Evolutionary conservation across 2,113 vertebrate species (phyloP).

Genomic region (Trichomycterus rosablanca): DNA sequence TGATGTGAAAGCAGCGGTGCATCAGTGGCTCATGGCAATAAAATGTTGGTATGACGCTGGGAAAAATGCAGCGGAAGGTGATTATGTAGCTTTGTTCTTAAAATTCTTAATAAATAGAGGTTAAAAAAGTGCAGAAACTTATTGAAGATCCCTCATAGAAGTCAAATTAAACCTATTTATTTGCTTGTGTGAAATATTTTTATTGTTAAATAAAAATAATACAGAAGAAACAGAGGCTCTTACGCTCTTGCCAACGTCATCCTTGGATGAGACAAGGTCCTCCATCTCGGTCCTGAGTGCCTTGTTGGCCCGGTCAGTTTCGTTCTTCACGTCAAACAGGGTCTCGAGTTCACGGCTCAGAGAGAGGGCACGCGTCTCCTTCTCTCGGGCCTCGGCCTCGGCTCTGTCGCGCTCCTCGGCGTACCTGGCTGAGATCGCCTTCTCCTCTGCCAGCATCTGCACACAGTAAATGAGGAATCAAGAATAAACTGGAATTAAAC

Average conservation of each 20-base stretch:
- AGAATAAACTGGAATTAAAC: background rate
- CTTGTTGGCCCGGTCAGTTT: conserved; percentile 89
- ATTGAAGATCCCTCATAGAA: no score
- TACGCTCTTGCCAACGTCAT: conserved; percentile 94
- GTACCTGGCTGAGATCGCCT: conserved; percentile 72
- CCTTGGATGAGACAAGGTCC: conserved; percentile 95
- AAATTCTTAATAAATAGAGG: no score
- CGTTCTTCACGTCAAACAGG: conserved; percentile 81
- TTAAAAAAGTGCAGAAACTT: no score
- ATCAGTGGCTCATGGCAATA: no score
- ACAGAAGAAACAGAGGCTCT: no score
- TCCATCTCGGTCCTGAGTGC: conserved; percentile 91
- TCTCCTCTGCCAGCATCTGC: conserved; percentile 87
- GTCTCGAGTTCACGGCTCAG: conserved; percentile 83
- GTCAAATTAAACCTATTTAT: no score
- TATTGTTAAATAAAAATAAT: no score
- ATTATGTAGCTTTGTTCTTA: no score
- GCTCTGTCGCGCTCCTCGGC: conserved; percentile 81
- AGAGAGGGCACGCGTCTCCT: conserved; percentile 77
- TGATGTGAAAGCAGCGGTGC: no score
- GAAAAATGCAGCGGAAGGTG: no score
- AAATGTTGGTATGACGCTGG: no score
- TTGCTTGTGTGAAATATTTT: no score
- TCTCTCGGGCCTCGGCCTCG: conserved; percentile 83
- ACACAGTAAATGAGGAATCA: background rate